phyloP scores from a whole-genome alignment of 2,888 invertebrate species.

The Halictus quadricinctus region DNA sequence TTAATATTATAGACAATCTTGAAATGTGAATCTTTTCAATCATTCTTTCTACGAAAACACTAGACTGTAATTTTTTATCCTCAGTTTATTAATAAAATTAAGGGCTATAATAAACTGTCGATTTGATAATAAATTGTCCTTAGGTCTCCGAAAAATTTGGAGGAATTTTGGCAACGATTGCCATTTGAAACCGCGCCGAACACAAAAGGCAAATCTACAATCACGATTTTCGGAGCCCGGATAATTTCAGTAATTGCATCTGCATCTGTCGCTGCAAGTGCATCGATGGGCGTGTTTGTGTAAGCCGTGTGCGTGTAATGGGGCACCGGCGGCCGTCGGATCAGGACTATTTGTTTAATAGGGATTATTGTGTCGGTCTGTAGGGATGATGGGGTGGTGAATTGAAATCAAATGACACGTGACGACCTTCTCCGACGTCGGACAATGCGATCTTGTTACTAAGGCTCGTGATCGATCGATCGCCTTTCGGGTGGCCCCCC shows the following conservation, averaged over 20 bases:
- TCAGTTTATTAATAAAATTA: neutral
- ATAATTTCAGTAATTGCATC: neutral
- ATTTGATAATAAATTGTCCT: neutral
- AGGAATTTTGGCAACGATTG: neutral
- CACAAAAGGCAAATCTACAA: neutral
- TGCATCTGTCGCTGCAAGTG: conserved; percentile 15
- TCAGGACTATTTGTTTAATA: conserved; percentile 71
- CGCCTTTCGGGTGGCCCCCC: neutral
- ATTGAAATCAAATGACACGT: conserved; percentile 75
- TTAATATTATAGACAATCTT: too few relatives aligned
- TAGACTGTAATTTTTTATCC: too few relatives aligned
- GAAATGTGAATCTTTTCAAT: too few relatives aligned
- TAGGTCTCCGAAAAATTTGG: neutral
- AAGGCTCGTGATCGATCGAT: conserved; percentile 21
- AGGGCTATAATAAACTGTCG: too few relatives aligned
- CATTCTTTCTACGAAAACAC: too few relatives aligned
- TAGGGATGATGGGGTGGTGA: conserved; percentile 58
- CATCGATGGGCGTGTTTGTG: conserved; percentile 36
- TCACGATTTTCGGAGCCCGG: neutral
- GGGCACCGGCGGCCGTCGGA: conserved; percentile 34
- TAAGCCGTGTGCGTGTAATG: conserved; percentile 25
- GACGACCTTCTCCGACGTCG: conserved; percentile 63
- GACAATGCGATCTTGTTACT: conserved; percentile 48
- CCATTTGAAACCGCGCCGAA: neutral
- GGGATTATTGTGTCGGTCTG: conserved; percentile 69